phyloP scores from a whole-genome alignment of 2,797 vertebrate species.

The Sebastes ruberrimus region DNA sequence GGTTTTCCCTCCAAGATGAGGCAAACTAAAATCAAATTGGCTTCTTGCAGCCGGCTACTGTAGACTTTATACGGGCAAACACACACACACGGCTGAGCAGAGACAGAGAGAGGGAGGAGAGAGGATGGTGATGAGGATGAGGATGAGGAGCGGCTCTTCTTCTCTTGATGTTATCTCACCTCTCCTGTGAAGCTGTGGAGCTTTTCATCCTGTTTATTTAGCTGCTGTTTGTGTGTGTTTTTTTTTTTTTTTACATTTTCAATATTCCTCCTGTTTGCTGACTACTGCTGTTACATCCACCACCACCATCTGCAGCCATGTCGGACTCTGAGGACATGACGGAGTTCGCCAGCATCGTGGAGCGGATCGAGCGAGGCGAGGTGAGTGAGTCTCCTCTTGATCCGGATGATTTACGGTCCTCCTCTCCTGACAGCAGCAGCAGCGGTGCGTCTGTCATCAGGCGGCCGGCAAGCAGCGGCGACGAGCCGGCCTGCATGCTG shows the following conservation, averaged over 20 bases:
- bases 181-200: slow-evolving; percentile 24
- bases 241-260: slow-evolving; percentile 4
- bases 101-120: slow-evolving; percentile 24
- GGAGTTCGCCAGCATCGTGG: slow-evolving; percentile 90
- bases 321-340: slow-evolving; percentile 82
- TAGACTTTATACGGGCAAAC: slow-evolving; percentile 11
- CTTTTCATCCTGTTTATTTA: slow-evolving; percentile 25
- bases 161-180: slow-evolving; percentile 36
- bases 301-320: slow-evolving; percentile 75
- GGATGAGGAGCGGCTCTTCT: slow-evolving; percentile 43
- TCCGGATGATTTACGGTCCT: slow-evolving; percentile 55
- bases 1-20: slow-evolving; percentile 66
- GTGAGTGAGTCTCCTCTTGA: slow-evolving; percentile 74
- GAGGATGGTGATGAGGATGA: slow-evolving; percentile 21
- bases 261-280: background rate
- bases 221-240: slow-evolving; percentile 6
- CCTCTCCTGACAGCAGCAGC: slow-evolving; percentile 55
- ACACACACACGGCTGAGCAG: background rate
- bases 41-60: slow-evolving; percentile 35
- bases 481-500: slow-evolving; percentile 31
- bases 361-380: slow-evolving; percentile 89
- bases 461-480: background rate
- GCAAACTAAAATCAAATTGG: slow-evolving; percentile 47
- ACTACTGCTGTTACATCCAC: background rate
- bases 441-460: slow-evolving; percentile 33